phyloP scores from a whole-genome alignment of 2,888 invertebrate genomes.

The Allygus modestus region DNA sequence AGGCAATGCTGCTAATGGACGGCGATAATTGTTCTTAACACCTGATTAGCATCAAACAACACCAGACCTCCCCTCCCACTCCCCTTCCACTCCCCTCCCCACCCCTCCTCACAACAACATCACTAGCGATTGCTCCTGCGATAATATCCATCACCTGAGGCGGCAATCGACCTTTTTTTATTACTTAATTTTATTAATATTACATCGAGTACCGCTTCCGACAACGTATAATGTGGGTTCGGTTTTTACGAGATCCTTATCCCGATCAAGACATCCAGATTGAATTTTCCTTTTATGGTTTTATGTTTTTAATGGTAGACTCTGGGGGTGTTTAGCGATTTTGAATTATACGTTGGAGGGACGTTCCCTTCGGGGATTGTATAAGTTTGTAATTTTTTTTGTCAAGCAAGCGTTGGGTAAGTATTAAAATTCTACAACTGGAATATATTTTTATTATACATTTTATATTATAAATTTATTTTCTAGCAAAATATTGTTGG shows the following conservation, averaged over 20 bases:
- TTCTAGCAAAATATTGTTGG: no score
- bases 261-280: slow-evolving; percentile 13
- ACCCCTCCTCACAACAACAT: no score
- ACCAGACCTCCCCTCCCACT: neutral
- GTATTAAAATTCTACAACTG: no score
- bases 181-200: slow-evolving; percentile 49
- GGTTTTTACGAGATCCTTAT: slow-evolving; percentile 4
- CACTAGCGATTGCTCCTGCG: neutral
- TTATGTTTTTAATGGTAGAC: neutral
- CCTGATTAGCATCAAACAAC: slow-evolving; percentile 20
- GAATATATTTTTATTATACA: no score
- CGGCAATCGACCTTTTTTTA: slow-evolving; percentile 32
- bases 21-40: slow-evolving; percentile 25
- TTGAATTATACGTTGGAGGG: neutral
- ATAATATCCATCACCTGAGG: neutral
- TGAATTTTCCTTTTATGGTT: neutral
- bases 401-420: no score
- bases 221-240: neutral
- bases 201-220: slow-evolving; percentile 11
- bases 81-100: neutral
- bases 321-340: neutral
- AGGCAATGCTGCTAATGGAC: slow-evolving; percentile 6
- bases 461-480: no score
- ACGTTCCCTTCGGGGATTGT: neutral
- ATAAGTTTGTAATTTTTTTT: no score